Base-by-base conservation (phyloP, 2,797 vertebrate genomes). In the Tenualosa ilisha region DNA sequence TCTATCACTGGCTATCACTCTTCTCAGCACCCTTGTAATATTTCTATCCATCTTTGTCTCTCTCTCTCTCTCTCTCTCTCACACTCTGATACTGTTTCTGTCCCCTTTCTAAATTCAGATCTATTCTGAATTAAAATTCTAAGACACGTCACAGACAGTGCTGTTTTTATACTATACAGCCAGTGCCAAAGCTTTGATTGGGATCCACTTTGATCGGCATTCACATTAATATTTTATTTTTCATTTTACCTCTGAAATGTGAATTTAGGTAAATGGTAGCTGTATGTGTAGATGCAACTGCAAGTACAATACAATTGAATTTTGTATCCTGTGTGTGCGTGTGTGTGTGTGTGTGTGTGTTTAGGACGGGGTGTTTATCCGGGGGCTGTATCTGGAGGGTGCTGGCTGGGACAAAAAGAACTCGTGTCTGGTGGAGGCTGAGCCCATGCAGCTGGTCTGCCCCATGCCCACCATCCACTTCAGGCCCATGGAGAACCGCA, bases 401-500 rank as follows among this genome's bases (percentile, higher is more conserved):
- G 97, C 97, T 0, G 97, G 96, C 65, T 98, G 97, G 97, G 96
- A 97, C 91, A 93, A 93, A 90, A 96, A 93, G 91, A 96, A 94
- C 88, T 94, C 94, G 0, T 97, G 96, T 88, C 94, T 98, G 89
- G 92, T 96, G 90, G 97, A 98, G 85, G 95, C 97, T 1, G 93
- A 96, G 63, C 96, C 96, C 82, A 97, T 98, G 97, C 95, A 97
- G 91, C 96, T 98, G 89, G 95, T 97, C 84, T 97, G 96, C 87
- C 94, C 96, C 63, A 93, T 98, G 31, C 97, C 97, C 85, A 96
- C 96, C n/a, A 96, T 97, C 87, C 96, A 97, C 93, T 97, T 97
- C 90, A 96, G 93, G 88, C 96, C 97, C 0, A 93, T 95, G 43
- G 96, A 97, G 89, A 96, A 94, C 91, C 95, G 94, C 86, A 97